Evolutionary conservation across 2,888 invertebrate species (phyloP).

Genomic region (Xestia ashworthii): DNA sequence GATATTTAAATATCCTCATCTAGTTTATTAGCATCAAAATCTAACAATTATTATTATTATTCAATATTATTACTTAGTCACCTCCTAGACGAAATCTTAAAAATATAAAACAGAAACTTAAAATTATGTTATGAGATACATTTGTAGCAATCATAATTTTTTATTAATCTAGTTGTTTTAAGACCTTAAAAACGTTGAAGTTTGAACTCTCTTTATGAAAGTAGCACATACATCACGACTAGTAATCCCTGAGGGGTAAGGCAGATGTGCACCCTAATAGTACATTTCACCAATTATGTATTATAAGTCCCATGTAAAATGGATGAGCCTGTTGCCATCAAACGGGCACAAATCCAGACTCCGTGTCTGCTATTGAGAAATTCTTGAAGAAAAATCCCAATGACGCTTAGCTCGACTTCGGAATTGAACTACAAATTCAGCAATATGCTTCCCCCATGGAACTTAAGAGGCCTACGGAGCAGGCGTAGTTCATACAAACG

Average conservation of each 20-base stretch:
- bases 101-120: constrained; percentile 49
- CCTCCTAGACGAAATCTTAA: constrained; percentile 77
- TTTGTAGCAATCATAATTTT: constrained; percentile 2
- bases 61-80: constrained; percentile 74
- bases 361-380: neutral
- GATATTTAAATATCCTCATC: constrained; percentile 61
- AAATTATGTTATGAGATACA: neutral
- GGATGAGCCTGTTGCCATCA: neutral
- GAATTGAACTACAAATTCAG: neutral
- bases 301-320: neutral
- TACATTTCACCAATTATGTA: neutral
- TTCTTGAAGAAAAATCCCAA: neutral
- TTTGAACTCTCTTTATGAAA: neutral
- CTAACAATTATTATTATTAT: constrained; percentile 69
- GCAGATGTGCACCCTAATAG: neutral
- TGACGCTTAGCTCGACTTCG: neutral
- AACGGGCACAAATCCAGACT: neutral
- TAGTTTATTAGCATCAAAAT: constrained; percentile 65
- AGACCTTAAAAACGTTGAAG: neutral
- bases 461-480: too few relatives aligned
- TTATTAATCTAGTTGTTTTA: constrained; percentile 22
- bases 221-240: neutral
- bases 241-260: neutral
- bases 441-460: neutral
- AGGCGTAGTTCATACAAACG: too few relatives aligned